Evolutionary conservation across 1,140 invertebrate species (phyloP), one percentile per base, ranked within the genome.

Genomic region (Zaprionus kolodkinae): DNA sequence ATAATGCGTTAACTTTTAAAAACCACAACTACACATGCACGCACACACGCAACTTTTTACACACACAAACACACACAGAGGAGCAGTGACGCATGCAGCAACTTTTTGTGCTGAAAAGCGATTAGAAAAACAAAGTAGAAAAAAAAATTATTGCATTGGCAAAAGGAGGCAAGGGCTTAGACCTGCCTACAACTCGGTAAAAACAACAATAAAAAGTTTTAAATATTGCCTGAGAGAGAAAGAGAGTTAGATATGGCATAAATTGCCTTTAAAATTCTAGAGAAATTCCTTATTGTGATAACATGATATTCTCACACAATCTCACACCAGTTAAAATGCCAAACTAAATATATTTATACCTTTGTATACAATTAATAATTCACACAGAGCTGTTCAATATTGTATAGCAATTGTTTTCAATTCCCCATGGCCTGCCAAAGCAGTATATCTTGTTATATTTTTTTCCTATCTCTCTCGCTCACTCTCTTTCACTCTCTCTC

Each of bases 1-100:
- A 87, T 87, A 87, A 87, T 87, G 83, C 83, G 83, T 87, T 88
- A 87, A 87, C 83, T 87, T 87, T 87, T 88, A 68, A 78, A 82
- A 87, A 78, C 64, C 68, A 81, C 81, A 85, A 72, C 83, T 63
- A 71, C 69, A 76, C 27, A 30, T 2, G 27, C 27, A 76, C 72
- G 72, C 72, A 85, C 73, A 76, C 82, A 86, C 82, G 82, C 82
- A 86, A 86, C 82, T 86, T 85, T 82, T 56, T 30, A 62, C 43
- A 73, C 71, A 62, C 43, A 73, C 71, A 60, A 38, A 62, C 60
- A 56, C 56, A 21, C 21, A 21, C 21, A 21, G 33, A 61, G 57
- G 52, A 11, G 38, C 45, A 40, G 12, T 30, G 40, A 40, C 63
- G 38, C 54, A 66, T 35, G 11, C 21, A 61, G 17, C 12, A 74